Conservation (phyloP, 2,888 invertebrate species). For the Drosophila pseudotalamancana region DNA sequence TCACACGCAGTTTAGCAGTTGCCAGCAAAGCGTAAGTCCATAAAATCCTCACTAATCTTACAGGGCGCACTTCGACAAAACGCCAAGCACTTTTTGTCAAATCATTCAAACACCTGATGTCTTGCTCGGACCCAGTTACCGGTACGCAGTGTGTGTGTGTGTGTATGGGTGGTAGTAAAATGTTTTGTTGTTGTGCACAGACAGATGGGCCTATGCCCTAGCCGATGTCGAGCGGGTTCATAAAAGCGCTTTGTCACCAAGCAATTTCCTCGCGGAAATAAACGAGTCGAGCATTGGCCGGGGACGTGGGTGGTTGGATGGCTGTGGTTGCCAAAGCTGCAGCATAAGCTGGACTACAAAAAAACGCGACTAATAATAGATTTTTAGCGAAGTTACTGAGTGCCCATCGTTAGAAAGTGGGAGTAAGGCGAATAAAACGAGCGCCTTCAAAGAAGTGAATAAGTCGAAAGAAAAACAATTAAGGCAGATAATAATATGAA, state of each 20-base stretch:
- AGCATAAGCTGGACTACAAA: background rate
- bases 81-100: slow-evolving; percentile 79
- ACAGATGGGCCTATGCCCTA: slow-evolving; percentile 47
- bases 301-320: background rate
- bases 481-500: slow-evolving; percentile 75
- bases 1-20: slow-evolving; percentile 67
- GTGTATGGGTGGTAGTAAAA: slow-evolving; percentile 23
- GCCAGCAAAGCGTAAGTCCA: slow-evolving; percentile 67
- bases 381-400: slow-evolving; percentile 64
- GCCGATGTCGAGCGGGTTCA: slow-evolving; percentile 60
- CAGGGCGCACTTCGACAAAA: slow-evolving; percentile 69
- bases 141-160: slow-evolving; percentile 1
- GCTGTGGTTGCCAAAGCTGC: slow-evolving; percentile 9
- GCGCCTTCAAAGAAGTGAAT: slow-evolving; percentile 44
- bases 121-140: slow-evolving; percentile 53
- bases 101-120: slow-evolving; percentile 82
- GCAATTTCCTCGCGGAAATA: slow-evolving; percentile 71
- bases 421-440: background rate
- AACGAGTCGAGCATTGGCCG: slow-evolving; percentile 37
- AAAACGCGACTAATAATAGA: slow-evolving; percentile 61
- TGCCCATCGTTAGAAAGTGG: slow-evolving; percentile 23
- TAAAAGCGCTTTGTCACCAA: slow-evolving; percentile 72
- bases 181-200: slow-evolving; percentile 56
- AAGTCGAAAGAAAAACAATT: slow-evolving; percentile 77
- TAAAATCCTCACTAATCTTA: slow-evolving; percentile 78